Conservation (phyloP, 2,113 vertebrate species). For the Mesembrinibis cayennensis region DNA sequence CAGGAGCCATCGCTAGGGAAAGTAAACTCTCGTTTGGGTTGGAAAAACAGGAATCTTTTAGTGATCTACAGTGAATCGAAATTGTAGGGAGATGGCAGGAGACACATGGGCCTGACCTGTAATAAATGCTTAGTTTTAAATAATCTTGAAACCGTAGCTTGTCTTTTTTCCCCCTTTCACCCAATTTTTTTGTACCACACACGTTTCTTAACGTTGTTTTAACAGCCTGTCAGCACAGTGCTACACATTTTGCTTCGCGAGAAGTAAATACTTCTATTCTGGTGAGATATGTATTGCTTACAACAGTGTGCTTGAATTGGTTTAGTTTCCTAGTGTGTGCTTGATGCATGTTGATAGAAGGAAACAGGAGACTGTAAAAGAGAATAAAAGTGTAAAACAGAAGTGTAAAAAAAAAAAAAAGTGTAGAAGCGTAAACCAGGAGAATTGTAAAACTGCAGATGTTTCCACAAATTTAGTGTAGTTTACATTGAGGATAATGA, state of each 20-base stretch:
- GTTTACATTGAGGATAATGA: fast-evolving
- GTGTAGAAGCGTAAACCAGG: too few species aligned
- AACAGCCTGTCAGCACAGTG: fast-evolving
- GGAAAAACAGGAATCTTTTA: fast-evolving
- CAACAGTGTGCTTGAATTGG: fast-evolving
- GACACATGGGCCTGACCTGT: background rate
- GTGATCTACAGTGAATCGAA: background rate
- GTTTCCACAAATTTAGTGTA: fast-evolving
- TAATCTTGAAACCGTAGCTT: background rate
- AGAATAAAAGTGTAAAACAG: too few species aligned
- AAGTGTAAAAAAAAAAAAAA: too few species aligned
- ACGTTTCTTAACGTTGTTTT: fast-evolving
- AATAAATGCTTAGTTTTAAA: background rate
- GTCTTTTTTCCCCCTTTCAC: background rate
- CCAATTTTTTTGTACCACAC: fast-evolving
- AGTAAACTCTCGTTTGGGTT: background rate
- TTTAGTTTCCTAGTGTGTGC: fast-evolving
- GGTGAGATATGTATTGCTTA: fast-evolving
- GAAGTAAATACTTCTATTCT: fast-evolving
- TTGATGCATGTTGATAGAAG: fast-evolving
- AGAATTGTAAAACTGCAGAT: too few species aligned
- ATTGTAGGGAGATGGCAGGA: background rate
- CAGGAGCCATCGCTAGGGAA: fast-evolving
- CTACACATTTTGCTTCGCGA: fast-evolving
- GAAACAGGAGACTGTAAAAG: background rate